Percentiles rank a stretch among this genome's conserved stretches.
Evolutionary conservation across 2,113 vertebrate genomes (phyloP).

Genomic region (Charina bottae): DNA sequence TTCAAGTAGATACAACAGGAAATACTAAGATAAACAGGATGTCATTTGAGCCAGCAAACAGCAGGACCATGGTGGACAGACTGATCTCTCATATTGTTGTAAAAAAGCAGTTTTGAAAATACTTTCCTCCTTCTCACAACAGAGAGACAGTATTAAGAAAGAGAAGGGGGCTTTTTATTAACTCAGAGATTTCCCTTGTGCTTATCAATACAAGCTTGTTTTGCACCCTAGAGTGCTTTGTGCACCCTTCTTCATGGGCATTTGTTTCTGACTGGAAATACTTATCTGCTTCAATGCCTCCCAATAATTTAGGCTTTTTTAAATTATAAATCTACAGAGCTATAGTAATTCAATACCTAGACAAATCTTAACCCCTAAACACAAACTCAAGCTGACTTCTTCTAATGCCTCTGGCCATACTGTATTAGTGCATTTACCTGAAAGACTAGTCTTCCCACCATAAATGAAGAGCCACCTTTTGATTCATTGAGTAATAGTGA

Average conservation of each 20-base stretch:
- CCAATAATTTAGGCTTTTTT: background rate
- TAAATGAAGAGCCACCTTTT: background rate
- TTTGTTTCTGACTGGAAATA: background rate
- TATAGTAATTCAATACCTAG: background rate
- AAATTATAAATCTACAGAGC: background rate
- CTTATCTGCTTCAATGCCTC: background rate
- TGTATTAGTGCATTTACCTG: background rate
- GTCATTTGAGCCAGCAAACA: background rate
- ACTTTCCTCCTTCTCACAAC: background rate
- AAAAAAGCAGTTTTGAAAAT: constrained; percentile 18
- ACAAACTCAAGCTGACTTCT: background rate
- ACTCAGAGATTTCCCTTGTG: background rate
- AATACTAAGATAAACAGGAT: constrained; percentile 6
- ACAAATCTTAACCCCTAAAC: background rate
- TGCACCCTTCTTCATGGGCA: background rate
- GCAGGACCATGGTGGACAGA: background rate
- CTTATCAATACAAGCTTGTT: constrained; percentile 17
- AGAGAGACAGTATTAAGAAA: background rate
- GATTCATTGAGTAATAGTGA: background rate
- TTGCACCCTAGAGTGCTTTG: background rate
- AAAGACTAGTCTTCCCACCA: background rate
- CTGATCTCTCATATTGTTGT: constrained; percentile 11
- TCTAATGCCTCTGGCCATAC: background rate
- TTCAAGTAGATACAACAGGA: constrained; percentile 1
- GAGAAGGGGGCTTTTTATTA: constrained; percentile 23